A percentile compares a stretch with the other conserved stretches of the same genome.
Evolutionary conservation across 2,888 invertebrate species (phyloP).

Genomic region (Margaritifera margaritifera): DNA sequence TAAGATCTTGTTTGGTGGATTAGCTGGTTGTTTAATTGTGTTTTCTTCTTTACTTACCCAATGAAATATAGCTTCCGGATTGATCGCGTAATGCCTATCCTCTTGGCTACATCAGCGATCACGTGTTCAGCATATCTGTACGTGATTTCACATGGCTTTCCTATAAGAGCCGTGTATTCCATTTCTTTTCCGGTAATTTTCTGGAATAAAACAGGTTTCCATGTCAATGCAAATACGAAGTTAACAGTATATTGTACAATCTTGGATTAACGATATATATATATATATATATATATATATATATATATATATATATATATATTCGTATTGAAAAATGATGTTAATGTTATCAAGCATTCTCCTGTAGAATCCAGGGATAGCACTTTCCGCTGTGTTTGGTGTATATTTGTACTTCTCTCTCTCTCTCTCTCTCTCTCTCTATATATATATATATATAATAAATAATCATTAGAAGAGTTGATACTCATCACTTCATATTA

Average conservation of each 20-base stretch:
- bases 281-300: conserved; percentile 12
- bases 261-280: not conserved
- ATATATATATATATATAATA: conserved; percentile 9
- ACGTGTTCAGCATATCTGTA: conserved; percentile 71
- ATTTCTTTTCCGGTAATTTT: conserved; percentile 70
- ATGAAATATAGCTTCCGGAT: conserved; percentile 70
- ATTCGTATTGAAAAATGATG: too few species aligned
- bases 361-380: too few species aligned
- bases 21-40: too few species aligned
- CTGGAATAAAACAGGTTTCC: conserved; percentile 40
- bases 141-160: conserved; percentile 72
- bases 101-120: conserved; percentile 61
- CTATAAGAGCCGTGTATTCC: conserved; percentile 68
- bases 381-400: too few species aligned
- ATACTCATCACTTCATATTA: too few species aligned
- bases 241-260: conserved; percentile 1
- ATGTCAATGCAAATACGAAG: not conserved
- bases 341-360: too few species aligned
- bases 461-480: too few species aligned
- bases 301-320: conserved; percentile 18
- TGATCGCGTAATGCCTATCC: conserved; percentile 64
- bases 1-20: too few species aligned
- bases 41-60: conserved; percentile 60
- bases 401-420: too few species aligned
- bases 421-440: too few species aligned